These are phyloP conservation scores for Stigmatopora nigra DNA, from an alignment of 2,113 vertebrate species.

Conservation along the genomic window DNA sequence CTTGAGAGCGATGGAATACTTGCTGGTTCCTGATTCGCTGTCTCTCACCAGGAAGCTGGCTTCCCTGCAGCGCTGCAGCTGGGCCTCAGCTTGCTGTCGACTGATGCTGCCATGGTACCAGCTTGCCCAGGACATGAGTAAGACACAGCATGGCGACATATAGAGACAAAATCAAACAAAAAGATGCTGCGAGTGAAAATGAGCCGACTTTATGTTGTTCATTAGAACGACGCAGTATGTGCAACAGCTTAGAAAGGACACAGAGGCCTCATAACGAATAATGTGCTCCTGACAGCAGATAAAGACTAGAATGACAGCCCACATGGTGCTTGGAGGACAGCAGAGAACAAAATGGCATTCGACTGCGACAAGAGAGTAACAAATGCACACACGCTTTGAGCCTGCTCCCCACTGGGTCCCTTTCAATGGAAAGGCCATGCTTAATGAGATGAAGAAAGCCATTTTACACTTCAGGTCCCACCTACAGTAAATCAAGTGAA, in stretches of 20 bases:
- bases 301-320: slow-evolving; percentile 22
- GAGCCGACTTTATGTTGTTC: neutral
- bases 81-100: slow-evolving; percentile 85
- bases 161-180: slow-evolving; percentile 40
- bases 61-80: slow-evolving; percentile 83
- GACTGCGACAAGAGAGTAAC: slow-evolving; percentile 21
- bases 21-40: slow-evolving; percentile 88
- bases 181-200: slow-evolving; percentile 8
- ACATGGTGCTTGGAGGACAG: slow-evolving; percentile 1
- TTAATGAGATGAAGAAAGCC: neutral
- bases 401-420: slow-evolving; percentile 9
- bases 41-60: slow-evolving; percentile 91
- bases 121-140: slow-evolving; percentile 53
- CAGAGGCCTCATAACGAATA: slow-evolving; percentile 8
- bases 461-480: slow-evolving; percentile 10
- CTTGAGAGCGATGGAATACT: slow-evolving; percentile 95
- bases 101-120: slow-evolving; percentile 93
- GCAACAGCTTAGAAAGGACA: slow-evolving; percentile 9
- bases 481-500: neutral
- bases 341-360: slow-evolving; percentile 23
- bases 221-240: slow-evolving; percentile 13
- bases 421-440: slow-evolving; percentile 3
- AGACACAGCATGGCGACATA: slow-evolving; percentile 29
- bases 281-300: slow-evolving; percentile 26
- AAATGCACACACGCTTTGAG: slow-evolving; percentile 21